phyloP scores from a whole-genome alignment of 2,888 invertebrate genomes.

The Coenonympha glycerion region DNA sequence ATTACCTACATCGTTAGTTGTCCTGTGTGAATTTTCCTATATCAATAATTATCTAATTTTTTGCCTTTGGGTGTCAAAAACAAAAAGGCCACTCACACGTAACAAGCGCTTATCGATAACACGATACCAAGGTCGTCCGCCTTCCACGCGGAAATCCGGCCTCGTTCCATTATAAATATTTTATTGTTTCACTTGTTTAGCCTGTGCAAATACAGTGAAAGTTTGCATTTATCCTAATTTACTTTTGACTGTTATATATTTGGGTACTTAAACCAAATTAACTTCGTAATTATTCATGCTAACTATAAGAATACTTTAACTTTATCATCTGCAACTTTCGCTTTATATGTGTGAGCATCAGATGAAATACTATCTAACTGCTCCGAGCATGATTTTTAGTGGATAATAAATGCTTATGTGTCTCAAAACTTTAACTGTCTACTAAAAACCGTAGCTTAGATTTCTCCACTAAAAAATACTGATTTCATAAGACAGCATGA shows the following conservation, averaged over 20 bases:
- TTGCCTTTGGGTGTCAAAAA: background rate
- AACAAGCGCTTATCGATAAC: constrained; percentile 20
- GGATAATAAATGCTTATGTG: no score
- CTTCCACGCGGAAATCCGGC: constrained; percentile 24
- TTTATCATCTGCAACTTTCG: no score
- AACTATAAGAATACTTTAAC: background rate
- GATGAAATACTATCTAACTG: no score
- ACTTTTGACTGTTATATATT: background rate
- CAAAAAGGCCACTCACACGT: constrained; percentile 5
- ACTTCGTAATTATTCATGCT: background rate
- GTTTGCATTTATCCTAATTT: background rate
- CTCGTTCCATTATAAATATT: constrained; percentile 20
- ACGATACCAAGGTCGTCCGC: constrained; percentile 24
- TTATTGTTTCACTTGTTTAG: constrained; percentile 11
- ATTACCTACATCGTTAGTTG: no score
- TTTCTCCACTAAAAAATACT: no score
- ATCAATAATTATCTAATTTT: no score
- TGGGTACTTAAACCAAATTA: background rate
- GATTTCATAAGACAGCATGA: background rate
- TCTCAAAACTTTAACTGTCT: no score
- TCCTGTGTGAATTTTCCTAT: no score
- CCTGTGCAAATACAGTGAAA: constrained; percentile 10
- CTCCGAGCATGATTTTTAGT: no score
- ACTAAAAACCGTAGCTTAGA: no score
- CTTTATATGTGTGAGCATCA: no score